phyloP scores from a whole-genome alignment of 1,140 invertebrate species.

The Archegozetes longisetosus region DNA sequence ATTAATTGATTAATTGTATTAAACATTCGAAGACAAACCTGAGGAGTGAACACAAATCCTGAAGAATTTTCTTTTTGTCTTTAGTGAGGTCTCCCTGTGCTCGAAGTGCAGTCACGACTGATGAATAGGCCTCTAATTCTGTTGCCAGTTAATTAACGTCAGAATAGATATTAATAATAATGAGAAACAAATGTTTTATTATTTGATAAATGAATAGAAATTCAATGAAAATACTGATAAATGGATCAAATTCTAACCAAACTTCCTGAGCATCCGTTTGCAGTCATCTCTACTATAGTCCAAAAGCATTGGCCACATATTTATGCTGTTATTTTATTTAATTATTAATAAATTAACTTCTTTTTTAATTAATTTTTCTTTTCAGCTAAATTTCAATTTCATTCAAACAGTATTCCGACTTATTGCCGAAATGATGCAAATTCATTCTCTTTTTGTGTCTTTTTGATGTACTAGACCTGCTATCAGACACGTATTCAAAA shows the following conservation, averaged over 20 bases:
- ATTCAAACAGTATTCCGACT: too few species aligned
- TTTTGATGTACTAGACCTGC: too few species aligned
- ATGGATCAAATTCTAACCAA: conserved; percentile 40
- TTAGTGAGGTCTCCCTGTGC: conserved; percentile 71
- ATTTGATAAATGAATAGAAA: background rate
- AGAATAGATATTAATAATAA: background rate
- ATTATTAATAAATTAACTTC: background rate
- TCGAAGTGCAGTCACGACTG: conserved; percentile 68
- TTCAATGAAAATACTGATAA: background rate
- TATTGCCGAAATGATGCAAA: too few species aligned
- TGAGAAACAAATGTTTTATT: conserved; percentile 14
- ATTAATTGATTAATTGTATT: background rate
- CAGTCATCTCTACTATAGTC: conserved; percentile 69
- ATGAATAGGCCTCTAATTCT: conserved; percentile 81
- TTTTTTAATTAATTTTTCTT: too few species aligned
- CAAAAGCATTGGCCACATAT: conserved; percentile 43
- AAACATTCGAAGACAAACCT: conserved; percentile 24
- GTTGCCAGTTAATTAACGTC: too few species aligned
- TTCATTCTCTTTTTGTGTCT: too few species aligned
- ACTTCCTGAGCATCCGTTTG: conserved; percentile 59
- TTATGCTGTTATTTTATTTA: background rate
- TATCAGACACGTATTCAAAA: too few species aligned
- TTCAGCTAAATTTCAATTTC: too few species aligned
- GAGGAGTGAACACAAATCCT: conserved; percentile 58
- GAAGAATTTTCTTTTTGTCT: conserved; percentile 63